These are phyloP conservation scores for Cephonodes hylas DNA, from an alignment of 2,888 invertebrate genomes.

Conservation along the genomic window DNA sequence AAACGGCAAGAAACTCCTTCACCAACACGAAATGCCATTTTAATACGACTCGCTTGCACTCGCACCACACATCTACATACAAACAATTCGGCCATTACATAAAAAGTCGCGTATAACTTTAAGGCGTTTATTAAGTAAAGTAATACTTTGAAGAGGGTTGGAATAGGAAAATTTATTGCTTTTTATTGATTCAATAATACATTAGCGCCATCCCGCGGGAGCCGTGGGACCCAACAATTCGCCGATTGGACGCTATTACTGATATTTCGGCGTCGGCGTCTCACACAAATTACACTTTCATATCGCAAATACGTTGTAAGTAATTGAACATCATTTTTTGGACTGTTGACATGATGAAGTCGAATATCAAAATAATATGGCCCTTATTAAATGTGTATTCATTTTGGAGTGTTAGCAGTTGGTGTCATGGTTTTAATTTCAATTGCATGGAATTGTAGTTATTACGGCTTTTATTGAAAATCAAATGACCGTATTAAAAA, in stretches of 20 bases:
- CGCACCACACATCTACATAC: neutral
- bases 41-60: neutral
- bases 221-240: neutral
- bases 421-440: too few species aligned
- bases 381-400: too few species aligned
- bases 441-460: too few species aligned
- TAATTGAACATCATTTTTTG: too few species aligned
- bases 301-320: too few species aligned
- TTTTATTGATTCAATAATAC: slow-evolving; percentile 24
- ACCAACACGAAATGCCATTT: neutral
- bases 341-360: too few species aligned
- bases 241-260: neutral
- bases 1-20: too few species aligned
- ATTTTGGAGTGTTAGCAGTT: too few species aligned
- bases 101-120: slow-evolving; percentile 13
- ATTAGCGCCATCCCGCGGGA: slow-evolving; percentile 15
- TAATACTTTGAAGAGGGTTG: slow-evolving; percentile 22
- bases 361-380: too few species aligned
- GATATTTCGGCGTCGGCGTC: neutral
- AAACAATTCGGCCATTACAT: slow-evolving; percentile 13
- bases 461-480: too few species aligned
- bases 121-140: slow-evolving; percentile 21
- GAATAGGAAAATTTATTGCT: slow-evolving; percentile 22
- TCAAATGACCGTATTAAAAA: too few species aligned
- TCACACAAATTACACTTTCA: neutral